phyloP scores from a whole-genome alignment of 2,113 vertebrate genomes.

The Anhinga anhinga region DNA sequence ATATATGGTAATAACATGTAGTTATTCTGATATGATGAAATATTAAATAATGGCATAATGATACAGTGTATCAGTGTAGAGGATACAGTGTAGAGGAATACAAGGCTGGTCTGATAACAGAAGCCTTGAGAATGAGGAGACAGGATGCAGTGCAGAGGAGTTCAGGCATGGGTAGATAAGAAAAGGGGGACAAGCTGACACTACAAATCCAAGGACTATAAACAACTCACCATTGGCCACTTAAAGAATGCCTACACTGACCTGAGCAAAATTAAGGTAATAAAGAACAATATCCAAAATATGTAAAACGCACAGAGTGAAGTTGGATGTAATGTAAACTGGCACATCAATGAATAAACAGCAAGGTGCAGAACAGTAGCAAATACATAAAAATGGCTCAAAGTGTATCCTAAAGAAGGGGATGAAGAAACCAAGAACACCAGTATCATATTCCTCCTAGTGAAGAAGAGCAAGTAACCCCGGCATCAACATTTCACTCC shows the following conservation, averaged over 20 bases:
- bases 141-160: not conserved
- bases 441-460: not conserved
- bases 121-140: not conserved
- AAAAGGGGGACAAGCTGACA: not conserved
- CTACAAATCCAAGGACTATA: not conserved
- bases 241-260: not conserved
- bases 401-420: not conserved
- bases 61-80: not conserved
- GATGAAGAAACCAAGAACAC: not conserved
- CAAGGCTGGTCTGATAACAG: not conserved
- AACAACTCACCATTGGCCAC: not conserved
- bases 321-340: not conserved
- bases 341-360: not conserved
- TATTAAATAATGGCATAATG: not conserved
- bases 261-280: not conserved
- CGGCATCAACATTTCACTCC: not conserved
- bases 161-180: not conserved
- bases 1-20: accelerated
- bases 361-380: not conserved
- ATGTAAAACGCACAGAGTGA: not conserved
- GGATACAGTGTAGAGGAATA: not conserved
- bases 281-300: not conserved
- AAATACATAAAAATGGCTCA: not conserved
- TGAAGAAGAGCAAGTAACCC: not conserved
- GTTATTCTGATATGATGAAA: not conserved